These are phyloP conservation scores for Solenopsis invicta DNA, from an alignment of 1,140 invertebrate species.

Conservation along the genomic window DNA sequence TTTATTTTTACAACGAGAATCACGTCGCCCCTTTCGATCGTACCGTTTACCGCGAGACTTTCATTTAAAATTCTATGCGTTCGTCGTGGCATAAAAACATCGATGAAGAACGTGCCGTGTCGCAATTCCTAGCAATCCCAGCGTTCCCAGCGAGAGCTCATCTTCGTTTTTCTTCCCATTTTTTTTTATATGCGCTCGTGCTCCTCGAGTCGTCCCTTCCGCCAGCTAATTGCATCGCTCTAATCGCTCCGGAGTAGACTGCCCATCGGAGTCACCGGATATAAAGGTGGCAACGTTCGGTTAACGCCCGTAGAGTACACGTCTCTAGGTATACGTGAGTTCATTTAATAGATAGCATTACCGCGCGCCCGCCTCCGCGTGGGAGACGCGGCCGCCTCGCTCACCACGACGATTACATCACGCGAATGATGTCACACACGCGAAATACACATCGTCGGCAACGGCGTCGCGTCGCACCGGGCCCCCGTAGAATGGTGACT, in stretches of 20 bases:
- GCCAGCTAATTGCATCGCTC: not conserved
- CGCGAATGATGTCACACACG: slow-evolving; percentile 78
- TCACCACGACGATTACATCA: slow-evolving; percentile 77
- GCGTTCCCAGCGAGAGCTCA: not conserved
- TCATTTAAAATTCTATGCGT: not conserved
- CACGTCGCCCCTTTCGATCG: not conserved
- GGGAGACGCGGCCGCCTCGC: slow-evolving; percentile 47
- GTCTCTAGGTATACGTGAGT: slow-evolving; percentile 30
- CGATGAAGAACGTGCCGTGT: not conserved
- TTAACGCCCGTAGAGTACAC: slow-evolving; percentile 12
- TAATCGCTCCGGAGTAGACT: slow-evolving; percentile 19
- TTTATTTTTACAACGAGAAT: slow-evolving; percentile 2
- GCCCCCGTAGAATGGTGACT: slow-evolving; percentile 1
- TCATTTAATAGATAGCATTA: slow-evolving; percentile 60
- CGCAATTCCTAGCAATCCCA: not conserved
- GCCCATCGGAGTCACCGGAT: not conserved
- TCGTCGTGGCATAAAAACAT: not conserved
- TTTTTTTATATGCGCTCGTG: not conserved
- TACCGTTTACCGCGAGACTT: not conserved
- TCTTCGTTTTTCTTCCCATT: not conserved
- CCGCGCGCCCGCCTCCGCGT: slow-evolving; percentile 42
- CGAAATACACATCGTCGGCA: slow-evolving; percentile 68
- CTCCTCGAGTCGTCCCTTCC: not conserved
- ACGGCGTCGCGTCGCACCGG: slow-evolving; percentile 18
- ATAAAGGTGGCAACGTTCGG: not conserved